A percentile compares a stretch with the other conserved stretches of the same genome.
Evolutionary conservation across 2,888 invertebrate genomes (phyloP).

Genomic region (Chrysolina haemoptera): DNA sequence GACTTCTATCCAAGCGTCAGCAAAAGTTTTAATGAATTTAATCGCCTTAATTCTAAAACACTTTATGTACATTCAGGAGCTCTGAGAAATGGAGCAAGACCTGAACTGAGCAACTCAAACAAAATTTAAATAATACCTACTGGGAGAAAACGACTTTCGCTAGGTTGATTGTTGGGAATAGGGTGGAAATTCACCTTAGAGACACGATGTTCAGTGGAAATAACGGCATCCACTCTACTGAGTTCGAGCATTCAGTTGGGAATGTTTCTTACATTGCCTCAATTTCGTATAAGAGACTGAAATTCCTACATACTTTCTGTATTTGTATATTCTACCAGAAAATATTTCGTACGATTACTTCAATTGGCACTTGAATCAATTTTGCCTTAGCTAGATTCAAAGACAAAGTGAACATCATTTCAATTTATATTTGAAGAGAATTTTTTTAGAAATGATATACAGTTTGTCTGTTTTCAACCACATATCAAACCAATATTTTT

Average conservation of each 20-base stretch:
- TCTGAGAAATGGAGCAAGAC: constrained; percentile 12
- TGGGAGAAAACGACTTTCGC: neutral
- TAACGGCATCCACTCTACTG: neutral
- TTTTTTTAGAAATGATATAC: too few relatives aligned
- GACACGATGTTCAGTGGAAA: neutral
- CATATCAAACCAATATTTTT: too few relatives aligned
- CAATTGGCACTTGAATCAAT: too few relatives aligned
- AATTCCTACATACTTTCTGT: neutral
- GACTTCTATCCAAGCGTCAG: constrained; percentile 11
- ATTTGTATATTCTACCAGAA: neutral
- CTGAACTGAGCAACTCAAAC: constrained; percentile 4
- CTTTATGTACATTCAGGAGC: constrained; percentile 7
- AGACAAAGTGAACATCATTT: too few relatives aligned
- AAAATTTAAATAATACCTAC: constrained; percentile 9
- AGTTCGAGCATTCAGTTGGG: neutral
- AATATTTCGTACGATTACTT: neutral
- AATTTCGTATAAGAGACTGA: neutral
- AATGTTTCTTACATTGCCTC: neutral
- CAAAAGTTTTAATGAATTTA: constrained; percentile 19
- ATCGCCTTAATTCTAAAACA: constrained; percentile 17
- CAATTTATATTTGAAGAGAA: too few relatives aligned
- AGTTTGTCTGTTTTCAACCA: too few relatives aligned
- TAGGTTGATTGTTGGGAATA: neutral
- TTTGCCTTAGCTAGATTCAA: too few relatives aligned
- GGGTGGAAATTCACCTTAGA: neutral